A percentile compares a stretch with the other conserved stretches of the same genome.
Evolutionary conservation across 2,888 invertebrate genomes (phyloP).

Genomic region (Mythimna impura): DNA sequence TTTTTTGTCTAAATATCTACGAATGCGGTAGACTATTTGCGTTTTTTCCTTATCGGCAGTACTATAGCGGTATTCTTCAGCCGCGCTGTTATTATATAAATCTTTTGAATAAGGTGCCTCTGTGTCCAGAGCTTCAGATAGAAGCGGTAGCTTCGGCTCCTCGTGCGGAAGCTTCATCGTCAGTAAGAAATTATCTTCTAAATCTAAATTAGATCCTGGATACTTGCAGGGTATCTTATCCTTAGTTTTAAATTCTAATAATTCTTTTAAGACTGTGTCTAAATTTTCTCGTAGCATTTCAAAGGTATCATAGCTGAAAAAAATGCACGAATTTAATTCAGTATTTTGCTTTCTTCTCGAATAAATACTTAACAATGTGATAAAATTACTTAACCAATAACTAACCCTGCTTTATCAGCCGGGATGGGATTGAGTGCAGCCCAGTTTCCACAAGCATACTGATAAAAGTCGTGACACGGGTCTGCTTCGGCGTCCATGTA

Average conservation of each 20-base stretch:
- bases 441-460: slow-evolving; percentile 97
- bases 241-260: slow-evolving; percentile 90
- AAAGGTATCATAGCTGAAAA: slow-evolving; percentile 94
- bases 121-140: slow-evolving; percentile 62
- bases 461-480: slow-evolving; percentile 96
- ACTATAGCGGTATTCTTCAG: slow-evolving; percentile 42
- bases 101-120: slow-evolving; percentile 65
- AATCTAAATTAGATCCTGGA: slow-evolving; percentile 81
- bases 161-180: slow-evolving; percentile 40
- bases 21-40: slow-evolving; percentile 80
- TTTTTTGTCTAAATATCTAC: slow-evolving; percentile 80
- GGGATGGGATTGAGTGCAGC: slow-evolving; percentile 95
- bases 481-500: slow-evolving; percentile 94
- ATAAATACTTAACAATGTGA: background rate
- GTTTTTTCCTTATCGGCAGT: slow-evolving; percentile 66
- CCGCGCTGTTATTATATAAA: slow-evolving; percentile 20
- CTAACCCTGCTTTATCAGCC: slow-evolving; percentile 94
- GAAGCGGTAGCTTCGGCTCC: slow-evolving; percentile 25
- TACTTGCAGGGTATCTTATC: slow-evolving; percentile 77
- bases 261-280: slow-evolving; percentile 92
- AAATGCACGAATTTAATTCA: background rate
- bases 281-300: slow-evolving; percentile 96
- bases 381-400: slow-evolving; percentile 5
- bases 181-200: slow-evolving; percentile 75
- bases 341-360: slow-evolving; percentile 1